These are phyloP conservation scores for Charina bottae DNA, from an alignment of 2,113 vertebrate genomes.

Conservation along the genomic window DNA sequence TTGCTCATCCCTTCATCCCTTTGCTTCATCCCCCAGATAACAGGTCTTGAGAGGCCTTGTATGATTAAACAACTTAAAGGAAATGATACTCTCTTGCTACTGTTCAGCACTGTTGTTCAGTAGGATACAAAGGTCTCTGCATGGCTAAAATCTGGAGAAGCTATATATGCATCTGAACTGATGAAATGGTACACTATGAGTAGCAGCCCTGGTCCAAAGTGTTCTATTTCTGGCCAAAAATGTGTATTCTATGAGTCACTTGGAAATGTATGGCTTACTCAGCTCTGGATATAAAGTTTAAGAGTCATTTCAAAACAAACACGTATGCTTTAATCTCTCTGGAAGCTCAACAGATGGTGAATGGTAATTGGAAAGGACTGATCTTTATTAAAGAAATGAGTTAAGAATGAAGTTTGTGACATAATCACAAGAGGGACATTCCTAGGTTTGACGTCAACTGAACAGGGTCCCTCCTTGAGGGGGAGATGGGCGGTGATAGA, in stretches of 20 bases:
- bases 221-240: slow-evolving; percentile 35
- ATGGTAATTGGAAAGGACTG: slow-evolving; percentile 10
- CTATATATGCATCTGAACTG: neutral
- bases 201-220: slow-evolving; percentile 16
- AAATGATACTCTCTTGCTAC: neutral
- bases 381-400: slow-evolving; percentile 18
- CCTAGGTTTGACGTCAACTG: neutral
- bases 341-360: slow-evolving; percentile 53
- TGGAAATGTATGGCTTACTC: slow-evolving; percentile 63
- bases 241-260: slow-evolving; percentile 41
- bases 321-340: slow-evolving; percentile 55
- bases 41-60: no score
- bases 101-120: neutral
- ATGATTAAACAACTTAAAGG: neutral
- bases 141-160: neutral
- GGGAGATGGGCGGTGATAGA: no score
- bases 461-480: no score
- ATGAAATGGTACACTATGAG: neutral
- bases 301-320: slow-evolving; percentile 60
- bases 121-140: neutral
- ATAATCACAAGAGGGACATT: neutral
- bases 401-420: neutral
- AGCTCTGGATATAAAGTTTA: slow-evolving; percentile 50
- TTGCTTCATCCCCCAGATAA: no score
- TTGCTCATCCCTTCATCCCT: no score